Evolutionary conservation across 2,113 vertebrate species (phyloP).

Genomic region (Centropus bengalensis): DNA sequence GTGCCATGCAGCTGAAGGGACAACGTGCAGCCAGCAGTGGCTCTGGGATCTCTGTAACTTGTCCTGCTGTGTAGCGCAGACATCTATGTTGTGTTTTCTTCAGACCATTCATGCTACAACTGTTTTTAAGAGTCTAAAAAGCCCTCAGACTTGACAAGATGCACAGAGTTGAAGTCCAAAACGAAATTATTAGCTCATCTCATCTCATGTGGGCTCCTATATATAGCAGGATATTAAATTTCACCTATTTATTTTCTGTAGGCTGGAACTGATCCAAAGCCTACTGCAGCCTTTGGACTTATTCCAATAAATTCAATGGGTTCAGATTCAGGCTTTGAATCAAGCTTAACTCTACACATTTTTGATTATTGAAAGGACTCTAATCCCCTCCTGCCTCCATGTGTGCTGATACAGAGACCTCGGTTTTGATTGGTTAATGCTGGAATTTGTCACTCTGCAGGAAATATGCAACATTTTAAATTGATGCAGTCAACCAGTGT

Average conservation of each 20-base stretch:
- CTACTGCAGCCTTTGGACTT: slow-evolving; percentile 8
- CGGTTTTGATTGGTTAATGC: neutral
- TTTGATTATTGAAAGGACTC: slow-evolving; percentile 47
- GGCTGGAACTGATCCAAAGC: slow-evolving; percentile 33
- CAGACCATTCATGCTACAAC: neutral
- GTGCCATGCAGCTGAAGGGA: slow-evolving; percentile 49
- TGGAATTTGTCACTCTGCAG: slow-evolving; percentile 11
- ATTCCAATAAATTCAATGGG: slow-evolving; percentile 35
- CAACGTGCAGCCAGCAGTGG: neutral
- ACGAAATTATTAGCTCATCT: neutral
- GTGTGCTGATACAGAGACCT: slow-evolving; percentile 35
- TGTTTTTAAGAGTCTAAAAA: slow-evolving; percentile 10
- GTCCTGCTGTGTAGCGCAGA: neutral
- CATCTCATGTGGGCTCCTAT: neutral
- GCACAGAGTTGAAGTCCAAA: neutral
- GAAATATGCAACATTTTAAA: neutral
- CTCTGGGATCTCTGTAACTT: neutral
- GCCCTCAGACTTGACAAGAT: neutral
- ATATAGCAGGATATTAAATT: slow-evolving; percentile 16
- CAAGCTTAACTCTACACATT: slow-evolving; percentile 38
- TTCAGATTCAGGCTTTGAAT: slow-evolving; percentile 44
- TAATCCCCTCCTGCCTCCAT: slow-evolving; percentile 44
- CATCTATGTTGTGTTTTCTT: slow-evolving; percentile 7
- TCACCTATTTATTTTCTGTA: slow-evolving; percentile 12
- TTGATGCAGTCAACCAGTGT: neutral